Percentiles rank a stretch among this genome's conserved stretches.
These are phyloP conservation scores for Leptobrachium ailaonicum DNA, from an alignment of 2,113 vertebrate genomes.

Conservation along the genomic window DNA sequence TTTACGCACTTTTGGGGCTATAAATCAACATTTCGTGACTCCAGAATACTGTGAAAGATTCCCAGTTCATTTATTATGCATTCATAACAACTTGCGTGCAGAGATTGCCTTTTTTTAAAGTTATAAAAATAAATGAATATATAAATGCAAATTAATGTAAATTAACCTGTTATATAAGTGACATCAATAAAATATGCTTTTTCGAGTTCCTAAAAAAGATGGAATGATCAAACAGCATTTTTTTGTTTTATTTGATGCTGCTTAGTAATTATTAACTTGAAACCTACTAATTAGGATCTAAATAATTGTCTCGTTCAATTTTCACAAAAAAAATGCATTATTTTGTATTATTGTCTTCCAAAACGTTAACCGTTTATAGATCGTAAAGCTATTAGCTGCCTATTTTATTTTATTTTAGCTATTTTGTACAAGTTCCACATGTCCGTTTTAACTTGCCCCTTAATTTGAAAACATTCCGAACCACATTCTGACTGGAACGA, in stretches of 20 bases:
- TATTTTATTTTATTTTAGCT: too few relatives aligned
- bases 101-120: background rate
- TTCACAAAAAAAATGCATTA: too few relatives aligned
- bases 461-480: too few relatives aligned
- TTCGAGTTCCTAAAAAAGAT: background rate
- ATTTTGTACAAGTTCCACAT: too few relatives aligned
- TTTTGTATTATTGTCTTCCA: too few relatives aligned
- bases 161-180: background rate
- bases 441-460: too few relatives aligned
- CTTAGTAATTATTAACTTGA: too few relatives aligned
- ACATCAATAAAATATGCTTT: background rate
- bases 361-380: too few relatives aligned
- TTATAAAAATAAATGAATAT: background rate
- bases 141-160: background rate
- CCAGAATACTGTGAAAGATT: background rate
- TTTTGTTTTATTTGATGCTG: background rate
- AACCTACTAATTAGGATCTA: too few relatives aligned
- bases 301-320: too few relatives aligned
- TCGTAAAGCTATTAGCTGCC: too few relatives aligned
- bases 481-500: too few relatives aligned
- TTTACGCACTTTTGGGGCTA: constrained; percentile 8
- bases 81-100: background rate
- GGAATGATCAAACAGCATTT: background rate
- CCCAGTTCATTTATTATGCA: background rate
- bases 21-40: background rate